Evolutionary conservation across 2,797 vertebrate species (phyloP), one percentile per base, ranked within the genome.

Genomic region (Ptychadena robeensis): DNA sequence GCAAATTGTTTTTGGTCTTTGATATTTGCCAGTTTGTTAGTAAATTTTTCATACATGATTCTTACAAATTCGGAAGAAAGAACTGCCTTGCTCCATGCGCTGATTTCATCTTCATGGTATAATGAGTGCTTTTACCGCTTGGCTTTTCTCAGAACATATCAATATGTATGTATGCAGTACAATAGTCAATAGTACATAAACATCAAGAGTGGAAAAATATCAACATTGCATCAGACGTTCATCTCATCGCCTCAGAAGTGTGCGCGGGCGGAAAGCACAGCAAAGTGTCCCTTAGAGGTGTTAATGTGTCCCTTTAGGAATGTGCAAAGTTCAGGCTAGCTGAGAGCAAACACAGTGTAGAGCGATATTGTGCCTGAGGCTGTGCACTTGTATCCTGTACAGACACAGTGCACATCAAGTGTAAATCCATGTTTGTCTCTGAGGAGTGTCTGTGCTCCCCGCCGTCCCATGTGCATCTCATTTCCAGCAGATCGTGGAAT

Each of bases 401-500:
- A 59, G 53, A 59, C 40, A 44, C 12, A 44, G 40, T 35, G 63
- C 25, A 25, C 59, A 53, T 31, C 15, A n/a, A 71, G 81, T 77
- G 74, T 71, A 35, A 72, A 72, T 83, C 74, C 67, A 59, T 12
- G n/a, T 15, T 53, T 7, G 38, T 67, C 75, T 72, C 74, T 32
- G 4, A 30, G 76, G 82, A 79, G 75, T 37, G 35, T 65, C n/a
- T 22, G 22, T 35, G 59, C 44, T 38, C 79, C 61, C 11, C 9
- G 12, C 48, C n/a, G 38, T 34, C 48, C 61, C 76, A 79, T 68
- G 35, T 73, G 70, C 4, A 32, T 61, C 77, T 80, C 65, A 63
- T 81, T 81, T 80, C 44, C 12, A 38, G 67, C 78, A 48, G 38
- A 73, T 32, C 82, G 40, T 63, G 74, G 80, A 66, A 73, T 67